Conservation (phyloP, 2,888 invertebrate species). For the Acanthosepion esculentum region DNA sequence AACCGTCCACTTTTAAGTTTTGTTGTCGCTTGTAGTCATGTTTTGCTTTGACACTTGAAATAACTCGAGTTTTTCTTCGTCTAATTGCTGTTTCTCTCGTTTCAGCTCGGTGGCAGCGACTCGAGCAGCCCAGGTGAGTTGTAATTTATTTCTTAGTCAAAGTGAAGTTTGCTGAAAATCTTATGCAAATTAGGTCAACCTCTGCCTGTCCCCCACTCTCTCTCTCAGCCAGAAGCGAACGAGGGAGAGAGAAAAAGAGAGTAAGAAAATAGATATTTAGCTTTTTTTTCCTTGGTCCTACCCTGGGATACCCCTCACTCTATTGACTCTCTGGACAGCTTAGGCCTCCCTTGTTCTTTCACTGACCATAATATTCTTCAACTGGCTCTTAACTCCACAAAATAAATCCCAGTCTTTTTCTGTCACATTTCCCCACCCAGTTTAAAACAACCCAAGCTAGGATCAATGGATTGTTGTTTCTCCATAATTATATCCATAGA, state of each 20-base stretch:
- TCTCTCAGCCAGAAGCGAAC: background rate
- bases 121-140: conserved; percentile 70
- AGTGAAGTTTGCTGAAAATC: conserved; percentile 48
- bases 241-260: background rate
- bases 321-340: background rate
- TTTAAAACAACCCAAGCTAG: background rate
- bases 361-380: background rate
- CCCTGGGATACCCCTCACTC: background rate
- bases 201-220: conserved; percentile 44
- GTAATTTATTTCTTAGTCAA: conserved; percentile 23
- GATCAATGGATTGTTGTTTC: background rate
- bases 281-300: conserved; percentile 14
- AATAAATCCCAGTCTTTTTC: background rate
- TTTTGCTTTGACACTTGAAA: conserved; percentile 40
- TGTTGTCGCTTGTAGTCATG: conserved; percentile 39
- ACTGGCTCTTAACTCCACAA: background rate
- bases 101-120: conserved; percentile 67
- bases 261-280: background rate
- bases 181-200: conserved; percentile 53
- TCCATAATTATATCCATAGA: background rate
- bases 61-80: background rate
- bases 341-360: background rate
- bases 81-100: conserved; percentile 50
- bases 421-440: conserved; percentile 33
- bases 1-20: conserved; percentile 46